Conservation (phyloP, 2,113 vertebrate species). For the Haplotaxodon microlepis region DNA sequence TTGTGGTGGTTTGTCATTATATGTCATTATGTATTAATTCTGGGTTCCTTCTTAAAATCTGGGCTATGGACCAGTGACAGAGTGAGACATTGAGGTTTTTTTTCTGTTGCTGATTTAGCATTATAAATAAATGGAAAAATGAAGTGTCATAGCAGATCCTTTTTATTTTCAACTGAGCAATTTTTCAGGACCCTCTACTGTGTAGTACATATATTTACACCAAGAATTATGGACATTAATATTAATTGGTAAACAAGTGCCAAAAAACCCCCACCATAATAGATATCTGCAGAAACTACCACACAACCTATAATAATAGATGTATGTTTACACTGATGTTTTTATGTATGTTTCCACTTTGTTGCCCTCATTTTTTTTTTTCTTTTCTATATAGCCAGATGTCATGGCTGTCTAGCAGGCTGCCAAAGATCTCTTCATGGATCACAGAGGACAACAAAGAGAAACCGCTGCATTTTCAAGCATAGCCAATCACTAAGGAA, state of each 20-base stretch:
- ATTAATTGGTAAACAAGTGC: not conserved
- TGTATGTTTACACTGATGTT: not conserved
- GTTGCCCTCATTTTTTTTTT: not conserved
- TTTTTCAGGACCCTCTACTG: not conserved
- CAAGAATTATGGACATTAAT: not conserved
- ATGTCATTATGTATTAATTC: not conserved
- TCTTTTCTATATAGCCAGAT: conserved; percentile 6
- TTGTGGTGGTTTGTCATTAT: not conserved
- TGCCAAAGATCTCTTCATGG: conserved; percentile 61
- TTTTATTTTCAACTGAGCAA: not conserved
- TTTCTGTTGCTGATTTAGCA: not conserved
- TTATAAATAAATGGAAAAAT: not conserved
- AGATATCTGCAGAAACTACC: not conserved
- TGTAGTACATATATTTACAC: not conserved
- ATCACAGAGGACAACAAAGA: conserved; percentile 46
- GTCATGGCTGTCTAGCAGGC: conserved; percentile 53
- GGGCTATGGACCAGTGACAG: not conserved
- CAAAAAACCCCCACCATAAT: rapidly evolving
- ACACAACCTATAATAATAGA: not conserved
- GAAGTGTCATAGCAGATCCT: not conserved
- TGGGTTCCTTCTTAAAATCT: not conserved
- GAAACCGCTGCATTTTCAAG: conserved; percentile 42
- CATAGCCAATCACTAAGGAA: conserved; percentile 30
- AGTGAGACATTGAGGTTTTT: not conserved
- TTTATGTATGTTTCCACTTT: not conserved